A percentile compares a stretch with the other conserved stretches of the same genome.
Conservation (phyloP, 2,888 invertebrate genomes). For the Acrobasis suavella region DNA sequence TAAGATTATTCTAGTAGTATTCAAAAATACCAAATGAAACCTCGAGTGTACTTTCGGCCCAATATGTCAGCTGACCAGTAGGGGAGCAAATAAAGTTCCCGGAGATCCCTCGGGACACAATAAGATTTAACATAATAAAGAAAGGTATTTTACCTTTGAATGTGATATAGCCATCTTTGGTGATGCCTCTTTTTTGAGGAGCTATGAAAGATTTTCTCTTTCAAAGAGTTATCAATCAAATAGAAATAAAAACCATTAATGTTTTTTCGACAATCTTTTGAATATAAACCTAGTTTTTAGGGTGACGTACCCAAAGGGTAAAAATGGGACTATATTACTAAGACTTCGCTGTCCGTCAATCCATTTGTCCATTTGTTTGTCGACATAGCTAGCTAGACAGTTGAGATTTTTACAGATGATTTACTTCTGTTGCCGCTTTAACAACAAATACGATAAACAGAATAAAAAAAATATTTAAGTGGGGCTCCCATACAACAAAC, state of each 20-base stretch:
- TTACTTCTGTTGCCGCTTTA: no score
- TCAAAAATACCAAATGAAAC: conserved; percentile 63
- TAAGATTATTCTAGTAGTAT: neutral
- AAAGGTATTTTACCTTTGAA: conserved; percentile 35
- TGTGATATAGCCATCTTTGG: conserved; percentile 16
- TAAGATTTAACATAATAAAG: conserved; percentile 70
- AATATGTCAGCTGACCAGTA: conserved; percentile 67
- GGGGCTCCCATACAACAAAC: no score
- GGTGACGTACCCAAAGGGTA: no score
- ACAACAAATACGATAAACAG: no score
- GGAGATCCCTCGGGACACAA: conserved; percentile 43
- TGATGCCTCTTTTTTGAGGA: conserved; percentile 8
- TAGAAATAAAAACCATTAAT: neutral
- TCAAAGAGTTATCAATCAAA: neutral
- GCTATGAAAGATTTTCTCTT: neutral
- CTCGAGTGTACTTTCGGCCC: conserved; percentile 52
- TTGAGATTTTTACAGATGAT: no score
- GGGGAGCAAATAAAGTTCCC: conserved; percentile 45
- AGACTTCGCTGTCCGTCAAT: no score
- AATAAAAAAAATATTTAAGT: no score
- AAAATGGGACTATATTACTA: no score
- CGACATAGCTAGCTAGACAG: no score
- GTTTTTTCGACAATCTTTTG: neutral
- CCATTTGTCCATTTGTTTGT: no score
- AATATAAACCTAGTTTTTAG: no score